A percentile compares a stretch with the other conserved stretches of the same genome.
Evolutionary conservation across 2,797 vertebrate genomes (phyloP).

Genomic region (Melanotaenia maccullochi): DNA sequence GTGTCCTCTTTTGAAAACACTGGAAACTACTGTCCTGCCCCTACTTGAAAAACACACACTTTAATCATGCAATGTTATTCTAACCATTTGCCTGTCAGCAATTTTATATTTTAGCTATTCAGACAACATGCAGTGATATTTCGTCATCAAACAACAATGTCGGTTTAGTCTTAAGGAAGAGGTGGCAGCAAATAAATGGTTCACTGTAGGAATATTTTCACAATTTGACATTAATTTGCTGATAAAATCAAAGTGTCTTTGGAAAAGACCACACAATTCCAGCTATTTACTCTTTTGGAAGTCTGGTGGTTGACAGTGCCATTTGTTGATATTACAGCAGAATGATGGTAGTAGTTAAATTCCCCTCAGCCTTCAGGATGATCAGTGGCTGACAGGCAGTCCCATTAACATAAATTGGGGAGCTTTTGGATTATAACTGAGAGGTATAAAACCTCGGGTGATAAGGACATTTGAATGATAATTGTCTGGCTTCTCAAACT

Average conservation of each 20-base stretch:
- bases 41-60: not conserved
- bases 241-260: no score
- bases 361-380: constrained; percentile 8
- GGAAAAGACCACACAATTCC: not conserved
- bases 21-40: constrained; percentile 22
- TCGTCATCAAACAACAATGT: not conserved
- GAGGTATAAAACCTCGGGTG: constrained; percentile 10
- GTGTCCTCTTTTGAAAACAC: constrained; percentile 42
- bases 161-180: not conserved
- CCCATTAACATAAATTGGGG: constrained; percentile 30
- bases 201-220: not conserved
- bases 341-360: constrained; percentile 25
- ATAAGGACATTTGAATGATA: constrained; percentile 30
- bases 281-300: not conserved
- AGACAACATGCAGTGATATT: not conserved
- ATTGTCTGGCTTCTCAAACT: constrained; percentile 46
- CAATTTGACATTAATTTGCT: no score
- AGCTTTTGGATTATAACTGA: constrained; percentile 43
- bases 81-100: not conserved
- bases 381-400: constrained; percentile 34
- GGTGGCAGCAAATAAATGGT: not conserved
- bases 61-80: not conserved
- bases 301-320: not conserved
- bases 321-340: not conserved
- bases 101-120: not conserved